phyloP scores from a whole-genome alignment of 2,888 invertebrate species.

The Aplocera efformata region DNA sequence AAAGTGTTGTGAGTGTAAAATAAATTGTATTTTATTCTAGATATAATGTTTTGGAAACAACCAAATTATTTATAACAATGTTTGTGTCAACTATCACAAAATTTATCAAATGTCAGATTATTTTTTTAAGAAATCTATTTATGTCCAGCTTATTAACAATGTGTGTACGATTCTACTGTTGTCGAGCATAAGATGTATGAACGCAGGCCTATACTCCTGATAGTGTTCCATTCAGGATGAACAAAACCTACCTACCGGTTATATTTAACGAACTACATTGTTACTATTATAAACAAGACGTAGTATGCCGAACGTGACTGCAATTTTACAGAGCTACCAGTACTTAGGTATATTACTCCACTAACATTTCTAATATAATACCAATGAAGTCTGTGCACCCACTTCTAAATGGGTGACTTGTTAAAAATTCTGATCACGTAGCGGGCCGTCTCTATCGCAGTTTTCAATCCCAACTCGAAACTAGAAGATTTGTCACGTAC shows the following conservation, averaged over 20 bases:
- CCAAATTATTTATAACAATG: too few relatives aligned
- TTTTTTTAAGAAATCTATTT: too few relatives aligned
- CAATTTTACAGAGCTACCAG: slow-evolving; percentile 39
- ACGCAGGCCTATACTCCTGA: too few relatives aligned
- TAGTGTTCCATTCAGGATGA: slow-evolving; percentile 40
- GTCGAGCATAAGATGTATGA: too few relatives aligned
- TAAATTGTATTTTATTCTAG: too few relatives aligned
- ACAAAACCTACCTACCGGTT: slow-evolving; percentile 33
- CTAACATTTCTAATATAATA: slow-evolving; percentile 53
- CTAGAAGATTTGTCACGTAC: slow-evolving; percentile 79
- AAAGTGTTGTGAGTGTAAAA: too few relatives aligned
- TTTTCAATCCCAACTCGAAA: slow-evolving; percentile 76
- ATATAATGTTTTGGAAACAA: too few relatives aligned
- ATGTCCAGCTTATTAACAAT: too few relatives aligned
- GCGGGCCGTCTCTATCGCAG: slow-evolving; percentile 69
- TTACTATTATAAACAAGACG: slow-evolving; percentile 37
- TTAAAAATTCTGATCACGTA: slow-evolving; percentile 69
- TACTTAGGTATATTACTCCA: slow-evolving; percentile 31
- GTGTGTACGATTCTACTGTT: too few relatives aligned
- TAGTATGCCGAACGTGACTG: slow-evolving; percentile 49
- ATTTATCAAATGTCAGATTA: too few relatives aligned
- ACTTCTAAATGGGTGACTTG: slow-evolving; percentile 64
- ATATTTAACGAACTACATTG: slow-evolving; percentile 36
- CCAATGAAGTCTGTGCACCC: slow-evolving; percentile 57
- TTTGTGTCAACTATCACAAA: too few relatives aligned